Percentiles rank a stretch among this genome's conserved stretches.
phyloP scores from a whole-genome alignment of 1,140 invertebrate species.

The Maniola jurtina region DNA sequence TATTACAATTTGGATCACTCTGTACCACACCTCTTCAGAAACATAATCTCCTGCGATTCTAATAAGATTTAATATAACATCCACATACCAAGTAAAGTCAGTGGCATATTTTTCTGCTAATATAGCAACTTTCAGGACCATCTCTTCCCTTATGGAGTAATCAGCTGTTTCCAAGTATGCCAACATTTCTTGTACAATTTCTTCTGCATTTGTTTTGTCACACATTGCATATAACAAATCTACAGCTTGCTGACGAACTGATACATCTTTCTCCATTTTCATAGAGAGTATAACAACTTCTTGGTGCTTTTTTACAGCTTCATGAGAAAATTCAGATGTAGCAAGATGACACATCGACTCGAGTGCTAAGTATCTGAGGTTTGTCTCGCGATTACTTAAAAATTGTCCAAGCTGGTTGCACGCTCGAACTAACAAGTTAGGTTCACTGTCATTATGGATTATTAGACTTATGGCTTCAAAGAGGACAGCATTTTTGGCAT shows the following conservation, averaged over 20 bases:
- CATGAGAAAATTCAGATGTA: slow-evolving; percentile 99
- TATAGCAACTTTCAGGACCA: slow-evolving; percentile 99
- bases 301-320: slow-evolving; percentile 99
- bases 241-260: slow-evolving; percentile 98
- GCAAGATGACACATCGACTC: slow-evolving; percentile 99
- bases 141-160: slow-evolving; percentile 99
- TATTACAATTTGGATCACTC: slow-evolving; percentile 99
- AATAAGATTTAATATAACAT: slow-evolving; percentile 99
- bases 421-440: slow-evolving; percentile 96
- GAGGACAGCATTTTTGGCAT: slow-evolving; percentile 99
- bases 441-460: slow-evolving; percentile 99
- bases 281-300: slow-evolving; percentile 99
- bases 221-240: slow-evolving; percentile 99
- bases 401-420: slow-evolving; percentile 99
- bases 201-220: slow-evolving; percentile 99
- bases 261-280: slow-evolving; percentile 99
- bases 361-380: slow-evolving; percentile 97
- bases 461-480: slow-evolving; percentile 99
- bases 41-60: slow-evolving; percentile 99
- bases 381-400: slow-evolving; percentile 98
- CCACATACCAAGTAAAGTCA: slow-evolving; percentile 99
- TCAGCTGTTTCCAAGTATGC: slow-evolving; percentile 99
- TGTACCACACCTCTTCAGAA: slow-evolving; percentile 98
- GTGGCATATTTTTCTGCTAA: slow-evolving; percentile 99
- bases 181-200: slow-evolving; percentile 99